Percentiles rank a stretch among this genome's conserved stretches.
phyloP scores from a whole-genome alignment of 2,113 vertebrate species.

The Arvicanthis niloticus region DNA sequence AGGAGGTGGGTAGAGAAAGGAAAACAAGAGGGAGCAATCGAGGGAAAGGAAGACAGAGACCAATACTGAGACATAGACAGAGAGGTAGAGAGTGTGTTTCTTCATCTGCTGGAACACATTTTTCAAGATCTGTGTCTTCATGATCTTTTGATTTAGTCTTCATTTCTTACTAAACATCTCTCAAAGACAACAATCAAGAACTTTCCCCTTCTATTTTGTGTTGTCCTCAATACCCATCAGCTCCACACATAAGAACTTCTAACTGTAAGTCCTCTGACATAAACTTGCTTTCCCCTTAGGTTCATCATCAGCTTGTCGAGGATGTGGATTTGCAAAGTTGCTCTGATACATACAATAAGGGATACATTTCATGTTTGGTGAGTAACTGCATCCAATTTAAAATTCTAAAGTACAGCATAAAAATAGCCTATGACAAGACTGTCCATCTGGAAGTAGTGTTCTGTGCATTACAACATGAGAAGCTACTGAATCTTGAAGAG shows the following conservation, averaged over 20 bases:
- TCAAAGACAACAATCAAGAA: not conserved
- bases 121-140: not conserved
- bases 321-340: slow-evolving; percentile 57
- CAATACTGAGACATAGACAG: not conserved
- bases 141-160: slow-evolving; percentile 18
- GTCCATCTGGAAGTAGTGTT: slow-evolving; percentile 77
- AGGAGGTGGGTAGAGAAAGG: not conserved
- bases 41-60: not conserved
- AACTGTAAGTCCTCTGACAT: not conserved
- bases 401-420: slow-evolving; percentile 73
- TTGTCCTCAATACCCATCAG: not conserved
- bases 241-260: not conserved
- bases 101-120: not conserved
- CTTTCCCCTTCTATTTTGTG: not conserved
- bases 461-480: slow-evolving; percentile 63
- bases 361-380: slow-evolving; percentile 54
- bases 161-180: not conserved
- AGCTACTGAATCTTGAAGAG: slow-evolving; percentile 71
- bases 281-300: slow-evolving; percentile 48
- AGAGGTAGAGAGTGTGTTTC: not conserved
- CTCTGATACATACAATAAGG: slow-evolving; percentile 28
- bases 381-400: slow-evolving; percentile 74
- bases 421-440: slow-evolving; percentile 76
- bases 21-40: not conserved
- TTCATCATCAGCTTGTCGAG: slow-evolving; percentile 53